Evolutionary conservation across 2,797 vertebrate species (phyloP).

Genomic region (Anguilla pacifica): DNA sequence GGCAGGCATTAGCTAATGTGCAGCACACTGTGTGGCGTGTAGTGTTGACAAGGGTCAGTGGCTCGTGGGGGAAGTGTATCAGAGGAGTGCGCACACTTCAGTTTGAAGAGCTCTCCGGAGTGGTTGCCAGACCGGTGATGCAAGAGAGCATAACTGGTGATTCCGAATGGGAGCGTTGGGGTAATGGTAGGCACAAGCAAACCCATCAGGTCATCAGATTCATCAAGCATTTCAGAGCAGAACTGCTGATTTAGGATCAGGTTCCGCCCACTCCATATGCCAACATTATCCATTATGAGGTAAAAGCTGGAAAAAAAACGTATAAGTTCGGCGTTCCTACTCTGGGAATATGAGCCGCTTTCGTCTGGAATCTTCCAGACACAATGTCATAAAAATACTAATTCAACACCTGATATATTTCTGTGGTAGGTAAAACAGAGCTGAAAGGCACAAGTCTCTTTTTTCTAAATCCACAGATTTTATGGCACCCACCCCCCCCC

Average conservation of each 20-base stretch:
- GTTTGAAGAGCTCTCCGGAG: background rate
- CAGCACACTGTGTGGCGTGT: too few relatives aligned
- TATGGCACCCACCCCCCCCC: too few relatives aligned
- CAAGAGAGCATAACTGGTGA: background rate
- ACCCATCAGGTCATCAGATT: background rate
- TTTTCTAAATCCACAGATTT: too few relatives aligned
- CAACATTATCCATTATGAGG: background rate
- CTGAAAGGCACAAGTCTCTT: too few relatives aligned
- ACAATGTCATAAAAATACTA: too few relatives aligned
- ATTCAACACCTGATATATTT: too few relatives aligned
- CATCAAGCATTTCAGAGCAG: too few relatives aligned
- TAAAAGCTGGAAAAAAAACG: background rate
- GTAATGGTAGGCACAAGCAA: background rate
- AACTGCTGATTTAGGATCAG: background rate
- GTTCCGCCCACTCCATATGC: too few relatives aligned
- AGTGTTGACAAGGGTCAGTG: background rate
- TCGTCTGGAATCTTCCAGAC: too few relatives aligned
- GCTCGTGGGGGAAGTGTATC: background rate
- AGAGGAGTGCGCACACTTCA: background rate
- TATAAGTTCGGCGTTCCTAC: background rate
- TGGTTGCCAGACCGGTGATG: background rate
- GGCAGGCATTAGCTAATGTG: background rate
- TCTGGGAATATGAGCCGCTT: background rate
- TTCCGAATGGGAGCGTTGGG: background rate
- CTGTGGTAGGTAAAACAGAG: too few relatives aligned